These are phyloP conservation scores for Deilephila elpenor DNA, from an alignment of 2,888 invertebrate genomes.

Conservation along the genomic window DNA sequence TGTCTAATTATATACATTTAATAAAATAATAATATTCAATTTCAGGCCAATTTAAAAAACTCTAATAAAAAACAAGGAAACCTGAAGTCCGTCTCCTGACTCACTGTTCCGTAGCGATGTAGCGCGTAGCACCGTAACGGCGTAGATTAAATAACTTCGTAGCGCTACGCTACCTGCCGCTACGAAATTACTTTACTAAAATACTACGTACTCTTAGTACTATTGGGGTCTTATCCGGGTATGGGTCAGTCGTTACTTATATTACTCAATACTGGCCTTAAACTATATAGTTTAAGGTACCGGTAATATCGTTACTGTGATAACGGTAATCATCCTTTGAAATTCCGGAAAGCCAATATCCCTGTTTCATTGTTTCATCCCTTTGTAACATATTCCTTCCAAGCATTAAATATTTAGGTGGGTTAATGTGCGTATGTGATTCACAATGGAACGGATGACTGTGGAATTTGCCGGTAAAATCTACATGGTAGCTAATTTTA, in stretches of 20 bases:
- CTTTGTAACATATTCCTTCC: too few relatives aligned
- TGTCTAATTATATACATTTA: not conserved
- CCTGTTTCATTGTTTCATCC: too few relatives aligned
- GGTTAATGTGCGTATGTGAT: too few relatives aligned
- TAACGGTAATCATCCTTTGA: too few relatives aligned
- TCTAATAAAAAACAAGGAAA: not conserved
- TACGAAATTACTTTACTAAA: conserved; percentile 7
- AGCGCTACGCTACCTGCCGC: not conserved
- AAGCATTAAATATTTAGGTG: too few relatives aligned
- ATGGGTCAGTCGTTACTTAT: not conserved
- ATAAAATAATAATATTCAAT: not conserved
- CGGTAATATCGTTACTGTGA: too few relatives aligned
- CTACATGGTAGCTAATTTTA: too few relatives aligned
- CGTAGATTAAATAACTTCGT: conserved; percentile 23
- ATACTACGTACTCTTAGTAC: not conserved
- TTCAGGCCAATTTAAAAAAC: not conserved
- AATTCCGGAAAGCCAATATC: too few relatives aligned
- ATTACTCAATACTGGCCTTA: not conserved
- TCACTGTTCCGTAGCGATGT: conserved; percentile 10
- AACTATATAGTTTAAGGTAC: too few relatives aligned
- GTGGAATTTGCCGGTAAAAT: too few relatives aligned
- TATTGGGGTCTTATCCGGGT: not conserved
- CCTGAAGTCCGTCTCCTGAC: not conserved
- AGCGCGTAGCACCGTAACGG: conserved; percentile 10
- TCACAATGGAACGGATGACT: too few relatives aligned